Evolutionary conservation across 1,140 invertebrate genomes (phyloP), one percentile per base, ranked within the genome.

Genomic region (Tenebrio molitor): DNA sequence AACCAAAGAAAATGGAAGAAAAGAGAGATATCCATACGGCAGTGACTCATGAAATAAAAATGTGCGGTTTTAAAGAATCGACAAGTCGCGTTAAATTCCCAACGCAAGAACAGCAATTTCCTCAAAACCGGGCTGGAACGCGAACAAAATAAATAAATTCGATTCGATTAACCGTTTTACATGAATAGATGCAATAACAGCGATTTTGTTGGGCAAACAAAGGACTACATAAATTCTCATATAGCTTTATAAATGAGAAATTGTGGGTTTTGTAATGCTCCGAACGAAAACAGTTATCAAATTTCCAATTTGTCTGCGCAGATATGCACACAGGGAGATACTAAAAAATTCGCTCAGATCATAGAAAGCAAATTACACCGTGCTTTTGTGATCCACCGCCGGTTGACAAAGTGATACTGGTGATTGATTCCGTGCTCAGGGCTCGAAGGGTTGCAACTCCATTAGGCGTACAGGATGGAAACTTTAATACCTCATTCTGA

Each of bases 251-350:
- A 58, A 58, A 58, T 58, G 21, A 58, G 50, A 34, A 29, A 58
- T 58, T 58, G 50, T 58, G 23, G 44, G 25, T 58, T 58, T 58
- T 12, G 50, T 29, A 58, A 58, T 58, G 7, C 23, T 12, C 16
- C 50, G 23, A 58, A 58, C 19, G 10, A 58, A 58, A 66, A 41
- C 42, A 44, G 64, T 66, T 66, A 44, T 66, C 64, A 66, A 66
- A 66, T 66, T 66, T 44, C 64, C 64, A 66, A 66, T 66, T 66
- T 66, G 64, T 66, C 64, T 44, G 19, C 19, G 15, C 23, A 41
- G 25, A 66, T 65, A 50, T 58, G 50, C 7, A 29, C 50, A 29
- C 21, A 58, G 50, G 23, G n/a, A 58, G 23, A 10, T 14, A 58
- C n/a, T 3, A 58, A 58, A 58, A 58, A 58, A 58, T 58, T 8